Evolutionary conservation across 2,888 invertebrate species (phyloP), one percentile per base, ranked within the genome.

Genomic region (Brassicogethes aeneus): DNA sequence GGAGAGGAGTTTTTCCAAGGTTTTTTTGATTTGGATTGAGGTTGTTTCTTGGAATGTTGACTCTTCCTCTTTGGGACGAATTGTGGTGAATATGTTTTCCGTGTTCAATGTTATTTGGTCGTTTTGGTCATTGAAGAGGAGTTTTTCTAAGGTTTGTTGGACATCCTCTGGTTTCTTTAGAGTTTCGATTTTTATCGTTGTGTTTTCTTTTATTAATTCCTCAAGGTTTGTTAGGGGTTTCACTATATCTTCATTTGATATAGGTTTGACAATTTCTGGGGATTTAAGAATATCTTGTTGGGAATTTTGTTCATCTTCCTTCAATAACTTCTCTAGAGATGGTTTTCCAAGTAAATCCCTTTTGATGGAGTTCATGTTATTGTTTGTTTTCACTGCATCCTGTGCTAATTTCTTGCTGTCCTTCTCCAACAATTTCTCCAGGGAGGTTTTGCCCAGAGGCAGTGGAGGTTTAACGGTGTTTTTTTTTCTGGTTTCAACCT

Each of bases 341-440:
- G 23, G 10, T n/a, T n/a, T n/a, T n/a, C n/a, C n/a, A n/a, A n/a
- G n/a, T n/a, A n/a, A n/a, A n/a, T n/a, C n/a, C n/a, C n/a, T n/a
- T n/a, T n/a, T n/a, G n/a, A n/a, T n/a, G n/a, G n/a, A n/a, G n/a
- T n/a, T n/a, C 23, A 23, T 23, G 5, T 5, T 23, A 7, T 10
- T 10, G 23, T 23, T 23, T 23, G 23, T 23, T 23, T 23, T 23
- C 5, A 23, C 5, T 7, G 23, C 10, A 7, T 5, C 5, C 5
- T 7, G 10, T n/a, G n/a, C n/a, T n/a, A n/a, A n/a, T n/a, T n/a
- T n/a, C 23, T 23, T 5, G 41, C 8, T 2, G 34, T 36, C 23
- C 15, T 12, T 34, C 16, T 30, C 10, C 5, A n/a, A 1, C 35
- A 34, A n/a, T 43, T 43, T 14, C 43, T 52, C 37, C 35, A 14